Evolutionary conservation across 2,888 invertebrate genomes (phyloP), one percentile per base, ranked within the genome.

Genomic region (Tenthredo livida): DNA sequence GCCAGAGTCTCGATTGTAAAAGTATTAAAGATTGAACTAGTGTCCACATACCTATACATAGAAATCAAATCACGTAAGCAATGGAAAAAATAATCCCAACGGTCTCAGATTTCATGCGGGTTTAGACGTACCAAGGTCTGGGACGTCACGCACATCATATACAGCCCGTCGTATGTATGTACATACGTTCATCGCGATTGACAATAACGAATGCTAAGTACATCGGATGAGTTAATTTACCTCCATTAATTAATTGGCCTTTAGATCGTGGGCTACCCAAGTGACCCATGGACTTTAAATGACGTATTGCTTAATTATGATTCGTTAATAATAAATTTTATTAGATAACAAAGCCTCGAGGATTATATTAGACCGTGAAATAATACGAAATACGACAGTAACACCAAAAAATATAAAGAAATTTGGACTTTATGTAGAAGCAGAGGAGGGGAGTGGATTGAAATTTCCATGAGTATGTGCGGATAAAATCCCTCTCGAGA

Each of bases 161-260:
- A 65, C 84, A 47, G 83, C 67, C 70, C 85, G 85, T 78, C 84
- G 87, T 50, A 29, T 17, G 85, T 40, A 37, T 83, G 87, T 50
- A 29, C 25, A 85, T 40, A 37, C 77, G 61, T 25, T 50, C 70
- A 50, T 78, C 83, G 86, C 85, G 87, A 91, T 92, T 91, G 90
- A 91, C 90, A 89, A 92, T 91, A 92, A 92, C 92, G 92, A 92
- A 91, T 91, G 90, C 90, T 92, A 92, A 90, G 91, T 90, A 89
- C 89, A 89, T 89, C 89, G 89, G 90, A 92, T 90, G 91, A 91
- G 91, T 91, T 92, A 92, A 92, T 92, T 91, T 90, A 90, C 90
- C 91, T 91, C 90, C 90, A 91, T 92, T 91, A 91, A 92, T 92
- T 91, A 92, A 91, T 92, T 90, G 90, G 90, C 88, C 91, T 89